Conservation (phyloP, 2,113 vertebrate species). For the Cynopterus brachyotis region DNA sequence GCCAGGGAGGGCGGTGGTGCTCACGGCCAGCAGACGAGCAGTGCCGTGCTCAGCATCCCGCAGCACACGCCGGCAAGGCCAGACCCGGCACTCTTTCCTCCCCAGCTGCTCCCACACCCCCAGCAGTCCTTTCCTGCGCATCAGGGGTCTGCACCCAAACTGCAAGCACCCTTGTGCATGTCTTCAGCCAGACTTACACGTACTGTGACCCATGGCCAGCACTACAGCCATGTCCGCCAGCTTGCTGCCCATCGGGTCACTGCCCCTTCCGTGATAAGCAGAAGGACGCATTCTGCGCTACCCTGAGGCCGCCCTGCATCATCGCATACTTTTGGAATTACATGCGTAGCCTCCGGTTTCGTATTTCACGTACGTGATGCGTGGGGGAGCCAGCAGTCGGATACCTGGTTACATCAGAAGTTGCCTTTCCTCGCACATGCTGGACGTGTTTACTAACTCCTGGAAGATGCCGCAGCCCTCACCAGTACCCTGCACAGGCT, state of each 20-base stretch:
- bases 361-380: accelerated
- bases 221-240: background rate
- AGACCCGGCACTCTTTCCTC: accelerated
- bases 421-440: background rate
- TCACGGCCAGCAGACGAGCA: accelerated
- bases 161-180: accelerated
- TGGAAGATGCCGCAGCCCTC: background rate
- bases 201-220: background rate
- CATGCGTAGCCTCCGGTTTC: accelerated
- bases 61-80: accelerated
- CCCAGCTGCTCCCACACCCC: accelerated
- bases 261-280: accelerated
- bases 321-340: accelerated
- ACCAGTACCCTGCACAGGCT: accelerated
- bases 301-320: background rate
- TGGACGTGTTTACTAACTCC: accelerated
- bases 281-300: accelerated
- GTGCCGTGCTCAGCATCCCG: background rate
- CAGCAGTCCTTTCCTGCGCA: accelerated
- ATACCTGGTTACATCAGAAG: background rate
- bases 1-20: background rate
- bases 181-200: background rate
- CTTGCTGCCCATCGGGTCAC: background rate
- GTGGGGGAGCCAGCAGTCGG: accelerated
- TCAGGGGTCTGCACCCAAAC: background rate